Conservation (phyloP, 1,140 invertebrate genomes). For the Antheraea mylitta region DNA sequence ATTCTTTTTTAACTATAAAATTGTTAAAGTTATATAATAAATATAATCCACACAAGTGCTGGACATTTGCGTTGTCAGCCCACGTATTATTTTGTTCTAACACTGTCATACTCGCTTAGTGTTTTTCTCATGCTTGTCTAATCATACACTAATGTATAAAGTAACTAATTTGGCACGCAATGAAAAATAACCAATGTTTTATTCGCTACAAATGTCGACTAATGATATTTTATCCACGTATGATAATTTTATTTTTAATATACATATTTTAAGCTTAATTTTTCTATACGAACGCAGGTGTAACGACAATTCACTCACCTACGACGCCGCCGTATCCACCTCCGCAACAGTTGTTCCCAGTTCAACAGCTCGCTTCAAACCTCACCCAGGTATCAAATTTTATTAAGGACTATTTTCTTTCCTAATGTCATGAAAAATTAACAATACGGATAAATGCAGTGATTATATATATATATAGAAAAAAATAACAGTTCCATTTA, state of each 20-base stretch:
- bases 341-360: constrained; percentile 60
- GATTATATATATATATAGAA: no score
- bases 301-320: constrained; percentile 54
- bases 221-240: no score
- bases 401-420: background rate
- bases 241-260: no score
- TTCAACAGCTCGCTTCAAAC: constrained; percentile 55
- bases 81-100: background rate
- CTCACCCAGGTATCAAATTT: constrained; percentile 51
- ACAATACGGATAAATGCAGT: no score
- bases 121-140: background rate
- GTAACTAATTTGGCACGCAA: no score
- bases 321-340: constrained; percentile 65
- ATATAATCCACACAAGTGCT: background rate
- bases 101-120: background rate
- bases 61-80: background rate
- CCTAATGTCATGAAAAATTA: no score
- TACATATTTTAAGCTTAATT: no score
- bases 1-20: no score
- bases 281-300: constrained; percentile 28
- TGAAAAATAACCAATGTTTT: no score
- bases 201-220: no score
- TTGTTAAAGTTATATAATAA: background rate
- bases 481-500: no score
- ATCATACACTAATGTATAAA: no score